These are phyloP conservation scores for Pocillopora verrucosa DNA, from an alignment of 64 coral and sea anemone genomes.

Conservation along the genomic window DNA sequence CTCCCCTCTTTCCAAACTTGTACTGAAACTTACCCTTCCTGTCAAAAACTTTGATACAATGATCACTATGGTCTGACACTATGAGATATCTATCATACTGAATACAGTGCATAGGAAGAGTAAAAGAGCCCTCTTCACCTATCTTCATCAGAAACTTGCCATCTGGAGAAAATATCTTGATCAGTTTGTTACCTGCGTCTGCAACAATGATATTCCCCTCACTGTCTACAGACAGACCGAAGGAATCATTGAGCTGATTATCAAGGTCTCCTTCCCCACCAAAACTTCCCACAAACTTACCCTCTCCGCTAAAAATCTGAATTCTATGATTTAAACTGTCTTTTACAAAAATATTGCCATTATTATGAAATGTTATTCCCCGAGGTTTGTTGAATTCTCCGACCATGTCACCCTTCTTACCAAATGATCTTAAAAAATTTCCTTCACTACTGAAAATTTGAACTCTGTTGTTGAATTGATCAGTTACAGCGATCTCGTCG, in stretches of 20 bases:
- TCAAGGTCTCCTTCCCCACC: background rate
- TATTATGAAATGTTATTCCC: background rate
- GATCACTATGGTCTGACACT: conserved; percentile 24
- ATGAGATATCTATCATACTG: conserved; percentile 31
- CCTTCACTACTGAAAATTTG: conserved; percentile 15
- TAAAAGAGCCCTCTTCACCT: conserved; percentile 1
- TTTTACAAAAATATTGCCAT: background rate
- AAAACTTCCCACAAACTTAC: background rate
- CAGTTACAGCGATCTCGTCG: conserved; percentile 9
- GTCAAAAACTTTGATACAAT: conserved; percentile 50
- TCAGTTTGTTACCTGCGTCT: conserved; percentile 34
- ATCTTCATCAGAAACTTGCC: conserved; percentile 40
- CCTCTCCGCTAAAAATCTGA: background rate
- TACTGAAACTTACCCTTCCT: conserved; percentile 27
- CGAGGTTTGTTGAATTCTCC: background rate
- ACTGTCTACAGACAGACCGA: conserved; percentile 29
- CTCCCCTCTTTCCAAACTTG: conserved; percentile 26
- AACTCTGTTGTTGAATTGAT: background rate
- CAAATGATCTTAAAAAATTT: background rate
- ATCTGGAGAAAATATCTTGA: conserved; percentile 52
- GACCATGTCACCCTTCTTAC: background rate
- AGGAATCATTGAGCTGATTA: conserved; percentile 11
- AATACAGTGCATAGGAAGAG: conserved; percentile 33
- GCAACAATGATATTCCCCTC: conserved; percentile 58
- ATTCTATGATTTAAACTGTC: background rate